A percentile compares a stretch with the other conserved stretches of the same genome.
phyloP scores from a whole-genome alignment of 2,888 invertebrate genomes.

The Lamellibrachia columna region DNA sequence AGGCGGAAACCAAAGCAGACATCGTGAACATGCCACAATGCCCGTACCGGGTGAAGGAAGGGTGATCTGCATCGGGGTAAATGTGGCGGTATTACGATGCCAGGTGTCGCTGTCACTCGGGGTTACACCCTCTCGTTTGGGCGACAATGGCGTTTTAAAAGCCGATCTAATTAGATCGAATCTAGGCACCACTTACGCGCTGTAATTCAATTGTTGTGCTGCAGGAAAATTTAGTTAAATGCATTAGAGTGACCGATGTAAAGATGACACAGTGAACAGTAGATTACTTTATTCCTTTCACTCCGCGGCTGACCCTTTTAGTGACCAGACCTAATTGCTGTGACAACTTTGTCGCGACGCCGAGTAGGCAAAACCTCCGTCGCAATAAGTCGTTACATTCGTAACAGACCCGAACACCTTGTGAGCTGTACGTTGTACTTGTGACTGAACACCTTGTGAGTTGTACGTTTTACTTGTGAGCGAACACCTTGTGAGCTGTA shows the following conservation, averaged over 20 bases:
- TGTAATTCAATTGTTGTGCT: conserved; percentile 3
- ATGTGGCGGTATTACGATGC: neutral
- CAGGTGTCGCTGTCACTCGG: neutral
- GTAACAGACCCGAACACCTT: neutral
- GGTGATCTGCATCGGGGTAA: neutral
- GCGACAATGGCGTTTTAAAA: neutral
- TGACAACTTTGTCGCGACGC: neutral
- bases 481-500: neutral
- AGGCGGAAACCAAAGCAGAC: neutral
- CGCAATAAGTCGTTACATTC: neutral
- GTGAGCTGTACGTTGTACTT: neutral
- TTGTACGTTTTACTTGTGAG: neutral
- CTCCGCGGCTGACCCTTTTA: neutral
- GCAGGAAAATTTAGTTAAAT: neutral
- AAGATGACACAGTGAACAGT: neutral
- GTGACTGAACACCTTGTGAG: neutral
- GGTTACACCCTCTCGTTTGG: neutral
- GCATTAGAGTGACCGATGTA: neutral
- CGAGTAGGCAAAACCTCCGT: neutral
- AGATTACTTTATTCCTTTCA: neutral
- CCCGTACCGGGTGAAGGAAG: neutral
- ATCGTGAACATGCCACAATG: neutral
- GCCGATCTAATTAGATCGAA: neutral
- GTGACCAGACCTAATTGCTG: neutral
- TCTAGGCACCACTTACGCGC: neutral